Evolutionary conservation across 2,113 vertebrate species (phyloP).

Genomic region (Paramisgurnus dabryanus): DNA sequence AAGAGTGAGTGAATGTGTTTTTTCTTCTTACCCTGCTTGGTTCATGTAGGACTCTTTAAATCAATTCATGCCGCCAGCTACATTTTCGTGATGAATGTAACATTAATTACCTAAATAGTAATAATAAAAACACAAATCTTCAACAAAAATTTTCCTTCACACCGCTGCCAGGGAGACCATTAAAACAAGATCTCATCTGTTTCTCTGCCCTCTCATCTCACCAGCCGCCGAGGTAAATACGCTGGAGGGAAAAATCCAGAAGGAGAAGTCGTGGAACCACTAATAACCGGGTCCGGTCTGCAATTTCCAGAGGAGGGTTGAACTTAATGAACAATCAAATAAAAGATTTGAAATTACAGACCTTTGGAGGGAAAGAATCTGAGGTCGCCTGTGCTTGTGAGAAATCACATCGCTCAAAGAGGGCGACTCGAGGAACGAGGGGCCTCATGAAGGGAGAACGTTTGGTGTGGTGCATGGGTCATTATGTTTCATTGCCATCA

Average conservation of each 20-base stretch:
- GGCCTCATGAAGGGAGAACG: conserved; percentile 33
- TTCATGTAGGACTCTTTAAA: not conserved
- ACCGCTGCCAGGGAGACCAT: conserved; percentile 50
- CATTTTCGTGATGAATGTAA: conserved; percentile 6
- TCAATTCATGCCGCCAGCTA: not conserved
- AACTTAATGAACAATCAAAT: conserved; percentile 64
- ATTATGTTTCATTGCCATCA: conserved; percentile 25
- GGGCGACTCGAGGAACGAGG: conserved; percentile 8
- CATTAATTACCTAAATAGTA: conserved; percentile 47
- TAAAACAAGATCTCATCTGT: conserved; percentile 42
- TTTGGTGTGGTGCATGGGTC: not conserved
- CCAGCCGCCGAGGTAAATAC: conserved; percentile 29
- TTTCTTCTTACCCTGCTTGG: not conserved
- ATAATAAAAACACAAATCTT: conserved; percentile 52
- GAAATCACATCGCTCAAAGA: conserved; percentile 37
- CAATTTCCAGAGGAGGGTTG: conserved; percentile 59
- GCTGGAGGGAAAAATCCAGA: conserved; percentile 34
- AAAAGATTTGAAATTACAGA: conserved; percentile 60
- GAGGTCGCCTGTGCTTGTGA: conserved; percentile 42
- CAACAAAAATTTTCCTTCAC: conserved; percentile 6
- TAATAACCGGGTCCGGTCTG: conserved; percentile 56
- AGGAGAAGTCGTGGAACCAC: conserved; percentile 56
- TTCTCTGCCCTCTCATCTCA: conserved; percentile 40
- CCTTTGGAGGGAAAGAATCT: conserved; percentile 47
- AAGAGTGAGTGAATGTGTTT: too few relatives aligned